Evolutionary conservation across 2,797 vertebrate species (phyloP).

Genomic region (Mallotus villosus): DNA sequence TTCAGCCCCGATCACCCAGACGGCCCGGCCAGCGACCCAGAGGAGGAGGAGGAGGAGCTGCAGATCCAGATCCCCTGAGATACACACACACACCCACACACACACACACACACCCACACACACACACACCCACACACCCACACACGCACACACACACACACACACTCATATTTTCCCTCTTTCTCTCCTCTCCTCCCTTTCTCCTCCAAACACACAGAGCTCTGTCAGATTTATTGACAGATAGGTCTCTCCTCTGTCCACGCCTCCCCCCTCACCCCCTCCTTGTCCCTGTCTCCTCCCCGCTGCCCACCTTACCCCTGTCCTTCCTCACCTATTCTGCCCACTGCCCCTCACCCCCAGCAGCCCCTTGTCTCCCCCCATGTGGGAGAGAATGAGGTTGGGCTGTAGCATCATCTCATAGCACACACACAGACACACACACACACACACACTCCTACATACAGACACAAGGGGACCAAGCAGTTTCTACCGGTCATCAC

Average conservation of each 20-base stretch:
- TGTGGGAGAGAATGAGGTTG: too few species aligned
- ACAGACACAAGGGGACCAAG: slow-evolving; percentile 56
- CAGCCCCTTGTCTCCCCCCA: not conserved
- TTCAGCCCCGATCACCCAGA: slow-evolving; percentile 82
- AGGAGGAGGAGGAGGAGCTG: slow-evolving; percentile 87
- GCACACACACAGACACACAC: not conserved
- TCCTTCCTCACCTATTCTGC: not conserved
- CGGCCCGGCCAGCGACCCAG: slow-evolving; percentile 81
- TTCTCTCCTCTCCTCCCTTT: not conserved
- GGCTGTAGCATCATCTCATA: not conserved
- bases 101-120: not conserved
- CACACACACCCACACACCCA: too few species aligned
- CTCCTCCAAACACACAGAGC: not conserved
- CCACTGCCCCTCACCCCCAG: not conserved
- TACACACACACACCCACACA: slow-evolving; percentile 14
- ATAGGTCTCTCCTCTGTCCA: not conserved
- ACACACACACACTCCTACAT: slow-evolving; percentile 20
- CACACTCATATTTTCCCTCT: not conserved
- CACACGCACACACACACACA: too few species aligned
- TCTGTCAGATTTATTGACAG: not conserved
- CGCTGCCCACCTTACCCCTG: not conserved
- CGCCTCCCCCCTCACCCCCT: not conserved
- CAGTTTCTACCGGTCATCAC: slow-evolving; percentile 64
- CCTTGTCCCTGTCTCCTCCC: not conserved
- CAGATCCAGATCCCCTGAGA: slow-evolving; percentile 90